Evolutionary conservation across 2,797 vertebrate species (phyloP).

Genomic region (Channallabes apus): DNA sequence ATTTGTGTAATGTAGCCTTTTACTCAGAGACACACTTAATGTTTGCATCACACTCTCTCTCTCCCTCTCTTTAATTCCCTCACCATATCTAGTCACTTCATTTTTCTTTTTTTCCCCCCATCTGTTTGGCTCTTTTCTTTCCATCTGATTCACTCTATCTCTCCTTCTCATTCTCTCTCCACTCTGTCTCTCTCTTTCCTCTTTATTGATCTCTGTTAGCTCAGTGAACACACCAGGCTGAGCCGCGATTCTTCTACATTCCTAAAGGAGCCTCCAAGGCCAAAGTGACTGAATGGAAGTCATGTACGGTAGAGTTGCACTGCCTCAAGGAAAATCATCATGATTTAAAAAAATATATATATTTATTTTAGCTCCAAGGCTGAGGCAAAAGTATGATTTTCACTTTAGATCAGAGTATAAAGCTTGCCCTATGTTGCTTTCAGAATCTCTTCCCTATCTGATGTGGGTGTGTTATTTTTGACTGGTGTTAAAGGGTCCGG

Average conservation of each 20-base stretch:
- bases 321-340: not conserved
- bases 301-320: not conserved
- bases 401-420: not conserved
- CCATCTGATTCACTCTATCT: not conserved
- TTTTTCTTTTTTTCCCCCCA: not conserved
- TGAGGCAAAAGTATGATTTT: not conserved
- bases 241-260: not conserved
- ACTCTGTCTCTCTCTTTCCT: not conserved
- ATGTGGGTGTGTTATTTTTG: conserved; percentile 12
- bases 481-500: not conserved
- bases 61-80: conserved; percentile 1
- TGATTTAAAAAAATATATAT: not conserved
- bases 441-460: not conserved
- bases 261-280: conserved; percentile 7
- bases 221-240: not conserved
- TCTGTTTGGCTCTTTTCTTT: not conserved
- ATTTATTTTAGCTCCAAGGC: not conserved
- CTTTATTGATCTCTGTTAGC: conserved; percentile 1
- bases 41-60: not conserved
- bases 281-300: not conserved
- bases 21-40: conserved; percentile 3
- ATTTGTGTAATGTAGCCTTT: not conserved
- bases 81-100: not conserved
- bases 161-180: not conserved
- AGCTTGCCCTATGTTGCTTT: not conserved